Conservation (phyloP, 1,140 invertebrate species). For the Chionoecetes opilio region DNA sequence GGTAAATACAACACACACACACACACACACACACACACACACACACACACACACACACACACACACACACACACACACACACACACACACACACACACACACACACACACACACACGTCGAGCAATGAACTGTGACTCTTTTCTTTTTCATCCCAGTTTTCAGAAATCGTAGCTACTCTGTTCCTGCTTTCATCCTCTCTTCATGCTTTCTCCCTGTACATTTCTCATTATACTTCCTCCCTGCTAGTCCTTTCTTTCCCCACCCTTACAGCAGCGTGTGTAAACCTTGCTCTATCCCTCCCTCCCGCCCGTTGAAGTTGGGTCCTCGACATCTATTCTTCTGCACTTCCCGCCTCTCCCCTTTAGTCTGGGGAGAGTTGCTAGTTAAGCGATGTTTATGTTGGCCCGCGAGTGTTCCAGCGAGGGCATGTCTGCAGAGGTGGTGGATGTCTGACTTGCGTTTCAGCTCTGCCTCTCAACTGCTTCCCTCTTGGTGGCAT, state of each 20-base stretch:
- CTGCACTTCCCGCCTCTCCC: slow-evolving; percentile 14
- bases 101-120: no score
- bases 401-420: slow-evolving; percentile 14
- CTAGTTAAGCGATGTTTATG: slow-evolving; percentile 29
- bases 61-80: no score
- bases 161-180: no score
- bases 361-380: slow-evolving; percentile 3
- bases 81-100: no score
- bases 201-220: background rate
- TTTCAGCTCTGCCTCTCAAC: background rate
- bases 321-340: slow-evolving; percentile 27
- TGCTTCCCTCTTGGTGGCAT: background rate
- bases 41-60: no score
- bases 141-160: background rate
- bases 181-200: background rate
- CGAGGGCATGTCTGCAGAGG: background rate
- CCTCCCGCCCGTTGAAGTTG: background rate
- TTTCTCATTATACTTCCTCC: background rate
- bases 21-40: no score
- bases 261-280: background rate
- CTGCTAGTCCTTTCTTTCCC: background rate
- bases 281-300: background rate
- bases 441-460: background rate
- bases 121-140: background rate
- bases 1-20: no score